phyloP scores from a whole-genome alignment of 2,888 invertebrate genomes.

The Geotrupes spiniger region DNA sequence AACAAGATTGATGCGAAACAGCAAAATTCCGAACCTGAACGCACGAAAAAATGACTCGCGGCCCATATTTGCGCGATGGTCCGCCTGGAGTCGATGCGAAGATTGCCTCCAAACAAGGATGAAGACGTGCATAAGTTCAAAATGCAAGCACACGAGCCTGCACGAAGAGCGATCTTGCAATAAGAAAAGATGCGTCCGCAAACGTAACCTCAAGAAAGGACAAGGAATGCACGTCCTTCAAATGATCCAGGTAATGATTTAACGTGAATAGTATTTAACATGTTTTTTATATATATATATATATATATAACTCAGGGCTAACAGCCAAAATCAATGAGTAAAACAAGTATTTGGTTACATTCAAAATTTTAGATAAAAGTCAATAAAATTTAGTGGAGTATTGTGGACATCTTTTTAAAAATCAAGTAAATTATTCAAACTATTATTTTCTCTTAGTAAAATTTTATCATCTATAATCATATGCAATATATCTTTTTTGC shows the following conservation, averaged over 20 bases:
- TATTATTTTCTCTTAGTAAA: too few species aligned
- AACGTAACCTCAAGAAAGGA: conserved; percentile 43
- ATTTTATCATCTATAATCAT: too few species aligned
- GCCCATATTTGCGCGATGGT: conserved; percentile 36
- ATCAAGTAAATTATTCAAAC: too few species aligned
- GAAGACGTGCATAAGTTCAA: conserved; percentile 61
- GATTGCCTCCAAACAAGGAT: conserved; percentile 66
- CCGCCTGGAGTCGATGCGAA: conserved; percentile 44
- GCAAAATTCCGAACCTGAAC: background rate
- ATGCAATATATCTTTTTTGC: too few species aligned
- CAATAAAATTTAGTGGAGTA: too few species aligned
- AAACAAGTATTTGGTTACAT: too few species aligned
- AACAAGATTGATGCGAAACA: background rate
- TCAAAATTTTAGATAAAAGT: too few species aligned
- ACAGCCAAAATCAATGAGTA: too few species aligned
- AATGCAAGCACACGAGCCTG: conserved; percentile 39
- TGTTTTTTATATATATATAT: too few species aligned
- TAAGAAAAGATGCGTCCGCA: conserved; percentile 47
- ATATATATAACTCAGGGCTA: too few species aligned
- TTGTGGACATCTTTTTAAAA: too few species aligned
- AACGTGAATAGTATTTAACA: too few species aligned
- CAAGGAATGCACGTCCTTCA: conserved; percentile 38
- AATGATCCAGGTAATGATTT: conserved; percentile 23
- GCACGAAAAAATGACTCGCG: background rate
- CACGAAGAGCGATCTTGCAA: conserved; percentile 48